Conservation (phyloP, 2,113 vertebrate species). For the Micromys minutus region DNA sequence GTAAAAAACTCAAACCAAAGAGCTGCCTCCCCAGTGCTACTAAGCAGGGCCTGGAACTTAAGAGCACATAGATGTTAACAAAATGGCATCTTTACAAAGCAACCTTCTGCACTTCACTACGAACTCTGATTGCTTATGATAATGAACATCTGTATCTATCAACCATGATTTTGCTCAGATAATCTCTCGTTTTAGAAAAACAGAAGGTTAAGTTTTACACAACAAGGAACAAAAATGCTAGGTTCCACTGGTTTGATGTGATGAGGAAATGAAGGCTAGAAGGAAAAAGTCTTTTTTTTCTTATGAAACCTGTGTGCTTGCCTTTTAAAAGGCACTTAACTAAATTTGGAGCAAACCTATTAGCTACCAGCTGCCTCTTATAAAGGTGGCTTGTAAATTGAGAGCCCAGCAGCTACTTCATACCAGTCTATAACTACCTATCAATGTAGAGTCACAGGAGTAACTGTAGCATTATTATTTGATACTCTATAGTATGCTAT, state of each 20-base stretch:
- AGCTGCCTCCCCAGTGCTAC: neutral
- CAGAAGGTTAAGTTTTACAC: neutral
- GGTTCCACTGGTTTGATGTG: neutral
- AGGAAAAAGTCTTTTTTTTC: neutral
- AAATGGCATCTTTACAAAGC: neutral
- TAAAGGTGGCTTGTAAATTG: neutral
- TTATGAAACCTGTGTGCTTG: neutral
- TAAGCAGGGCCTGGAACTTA: neutral
- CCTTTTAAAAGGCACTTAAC: conserved; percentile 31
- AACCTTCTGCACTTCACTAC: neutral
- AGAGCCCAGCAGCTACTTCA: neutral
- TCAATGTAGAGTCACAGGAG: neutral
- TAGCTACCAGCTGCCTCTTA: neutral
- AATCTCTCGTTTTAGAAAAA: neutral
- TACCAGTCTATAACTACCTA: neutral
- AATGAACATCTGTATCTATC: neutral
- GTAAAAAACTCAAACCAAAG: neutral
- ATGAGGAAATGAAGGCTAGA: neutral
- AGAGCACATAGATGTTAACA: neutral
- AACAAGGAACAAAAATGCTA: neutral
- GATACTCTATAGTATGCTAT: neutral
- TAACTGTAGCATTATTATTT: neutral
- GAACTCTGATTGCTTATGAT: neutral
- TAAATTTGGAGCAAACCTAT: neutral
- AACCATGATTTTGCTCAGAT: neutral